Base-by-base conservation (phyloP, 1,140 invertebrate species). In the Ceratina calcarata region DNA sequence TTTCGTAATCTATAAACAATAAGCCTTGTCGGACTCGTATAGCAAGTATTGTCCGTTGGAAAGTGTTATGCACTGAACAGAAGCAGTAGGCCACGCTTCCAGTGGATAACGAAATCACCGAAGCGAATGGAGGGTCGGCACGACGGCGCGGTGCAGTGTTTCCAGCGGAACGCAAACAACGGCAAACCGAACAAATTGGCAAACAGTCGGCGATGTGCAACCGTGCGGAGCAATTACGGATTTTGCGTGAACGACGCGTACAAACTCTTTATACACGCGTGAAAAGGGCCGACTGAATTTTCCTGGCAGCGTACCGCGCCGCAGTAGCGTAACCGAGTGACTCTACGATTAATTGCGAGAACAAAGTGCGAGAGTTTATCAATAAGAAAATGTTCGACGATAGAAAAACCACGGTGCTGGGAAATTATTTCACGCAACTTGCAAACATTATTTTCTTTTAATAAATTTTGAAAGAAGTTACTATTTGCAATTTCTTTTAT, bases 171-270 rank as follows among this genome's bases (percentile, higher is more conserved):
- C 58, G 75, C 84, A 87, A 87, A 87, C 84, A 87, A 74, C 64
- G 82, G 84, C 67, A 83, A 81, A 86, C 83, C 82, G 85, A 83
- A 82, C 86, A 89, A 89, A 89, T 89, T 88, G 87, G 85, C 85
- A 89, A 88, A 86, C 81, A 85, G 80, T 82, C 69, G 75, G 81
- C 77, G 84, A 81, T 88, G 89, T 85, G 84, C 89, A 90, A 79
- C 86, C 85, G 87, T 84, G 89, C 89, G 89, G 84, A 90, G 89
- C 89, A 90, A 90, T 90, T 90, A 90, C 84, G 85, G 85, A 86
- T 89, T 87, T 89, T 86, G 88, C 87, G 88, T 85, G 81, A 86
- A 84, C 86, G 82, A 69, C 82, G 87, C 79, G 86, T 83, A 81
- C 83, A 82, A 89, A 89, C 82, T 88, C 82, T 84, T 86, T 87